phyloP scores from a whole-genome alignment of 2,113 vertebrate species.

The Stomatorhinus ivindoensis region DNA sequence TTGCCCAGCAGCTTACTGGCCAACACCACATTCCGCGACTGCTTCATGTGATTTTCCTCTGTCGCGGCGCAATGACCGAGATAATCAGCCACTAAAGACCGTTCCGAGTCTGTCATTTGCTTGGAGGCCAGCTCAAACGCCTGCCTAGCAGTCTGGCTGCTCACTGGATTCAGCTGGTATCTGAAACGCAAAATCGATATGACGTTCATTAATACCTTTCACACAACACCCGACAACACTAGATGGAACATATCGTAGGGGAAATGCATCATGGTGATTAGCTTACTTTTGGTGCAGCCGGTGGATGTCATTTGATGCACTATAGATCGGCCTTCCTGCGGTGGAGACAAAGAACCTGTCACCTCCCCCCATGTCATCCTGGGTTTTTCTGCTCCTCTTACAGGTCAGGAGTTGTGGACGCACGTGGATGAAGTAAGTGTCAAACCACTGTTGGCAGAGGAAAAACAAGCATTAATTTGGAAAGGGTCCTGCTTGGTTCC shows the following conservation, averaged over 20 bases:
- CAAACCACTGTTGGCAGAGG: slow-evolving; percentile 10
- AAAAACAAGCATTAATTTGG: too few relatives aligned
- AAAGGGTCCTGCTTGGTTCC: too few relatives aligned
- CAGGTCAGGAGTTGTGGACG: not conserved
- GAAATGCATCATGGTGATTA: not conserved
- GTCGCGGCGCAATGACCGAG: too few relatives aligned
- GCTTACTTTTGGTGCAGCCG: slow-evolving; percentile 1
- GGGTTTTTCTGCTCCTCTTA: not conserved
- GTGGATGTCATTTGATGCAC: not conserved
- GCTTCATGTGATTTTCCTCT: too few relatives aligned
- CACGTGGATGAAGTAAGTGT: not conserved
- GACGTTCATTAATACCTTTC: not conserved
- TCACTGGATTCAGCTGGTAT: not conserved
- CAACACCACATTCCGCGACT: too few relatives aligned
- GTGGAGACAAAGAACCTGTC: slow-evolving; percentile 4
- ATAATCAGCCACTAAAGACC: too few relatives aligned
- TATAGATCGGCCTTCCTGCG: not conserved
- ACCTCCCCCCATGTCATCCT: not conserved
- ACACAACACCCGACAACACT: not conserved
- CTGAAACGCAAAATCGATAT: not conserved
- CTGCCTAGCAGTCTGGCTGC: not conserved
- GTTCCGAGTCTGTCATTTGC: not conserved
- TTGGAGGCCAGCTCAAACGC: not conserved
- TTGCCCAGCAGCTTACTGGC: too few relatives aligned
- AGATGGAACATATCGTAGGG: too few relatives aligned